Evolutionary conservation across 1,140 invertebrate genomes (phyloP).

Genomic region (Pectinophora gossypiella): DNA sequence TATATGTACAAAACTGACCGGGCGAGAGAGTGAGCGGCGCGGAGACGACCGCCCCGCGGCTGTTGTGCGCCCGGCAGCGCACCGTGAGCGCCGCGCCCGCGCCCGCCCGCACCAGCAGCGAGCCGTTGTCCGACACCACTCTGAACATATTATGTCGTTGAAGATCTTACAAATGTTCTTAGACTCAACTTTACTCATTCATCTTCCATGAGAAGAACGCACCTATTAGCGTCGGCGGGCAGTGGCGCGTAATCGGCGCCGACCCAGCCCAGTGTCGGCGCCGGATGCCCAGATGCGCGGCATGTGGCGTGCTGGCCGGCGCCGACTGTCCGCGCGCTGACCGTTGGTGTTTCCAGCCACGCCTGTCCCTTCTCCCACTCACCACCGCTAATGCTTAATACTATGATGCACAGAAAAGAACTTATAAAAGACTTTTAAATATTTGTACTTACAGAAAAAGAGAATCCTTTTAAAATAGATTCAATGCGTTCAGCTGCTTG

Average conservation of each 20-base stretch:
- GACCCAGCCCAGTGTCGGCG: constrained; percentile 40
- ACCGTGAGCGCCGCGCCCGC: constrained; percentile 15
- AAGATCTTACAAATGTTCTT: too few relatives aligned
- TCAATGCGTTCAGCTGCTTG: too few relatives aligned
- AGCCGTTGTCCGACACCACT: too few relatives aligned
- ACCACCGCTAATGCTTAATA: too few relatives aligned
- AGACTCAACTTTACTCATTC: too few relatives aligned
- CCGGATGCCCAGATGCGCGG: constrained; percentile 33
- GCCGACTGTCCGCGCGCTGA: constrained; percentile 25
- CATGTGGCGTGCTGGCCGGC: constrained; percentile 35
- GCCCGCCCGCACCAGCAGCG: constrained; percentile 33
- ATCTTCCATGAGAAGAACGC: too few relatives aligned
- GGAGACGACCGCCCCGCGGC: constrained; percentile 43
- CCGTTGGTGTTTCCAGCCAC: constrained; percentile 31
- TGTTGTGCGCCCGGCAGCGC: constrained; percentile 50
- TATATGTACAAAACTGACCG: too few relatives aligned
- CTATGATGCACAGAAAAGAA: too few relatives aligned
- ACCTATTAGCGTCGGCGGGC: constrained; percentile 24
- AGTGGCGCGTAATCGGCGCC: constrained; percentile 33
- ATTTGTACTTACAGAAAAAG: too few relatives aligned
- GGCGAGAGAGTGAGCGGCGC: constrained; percentile 28
- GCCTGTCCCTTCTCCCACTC: background rate
- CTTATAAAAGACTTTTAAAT: too few relatives aligned
- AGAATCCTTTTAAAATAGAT: too few relatives aligned
- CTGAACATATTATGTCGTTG: too few relatives aligned